phyloP scores from a whole-genome alignment of 2,888 invertebrate species.

The Scaptodrosophila latifasciaeformis region DNA sequence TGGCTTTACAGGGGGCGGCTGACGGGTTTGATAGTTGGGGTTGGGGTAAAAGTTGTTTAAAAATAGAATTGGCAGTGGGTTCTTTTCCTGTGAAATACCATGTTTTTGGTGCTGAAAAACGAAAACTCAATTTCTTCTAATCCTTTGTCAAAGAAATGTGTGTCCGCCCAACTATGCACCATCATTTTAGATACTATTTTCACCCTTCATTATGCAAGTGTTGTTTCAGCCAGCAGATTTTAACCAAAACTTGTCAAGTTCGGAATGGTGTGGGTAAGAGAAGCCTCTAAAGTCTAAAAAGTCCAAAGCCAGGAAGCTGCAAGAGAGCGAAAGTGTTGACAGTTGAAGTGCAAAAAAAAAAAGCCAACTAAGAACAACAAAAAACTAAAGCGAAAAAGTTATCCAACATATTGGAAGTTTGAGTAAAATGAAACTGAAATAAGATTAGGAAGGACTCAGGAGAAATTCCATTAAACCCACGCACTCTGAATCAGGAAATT shows the following conservation, averaged over 20 bases:
- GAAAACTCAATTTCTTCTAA: conserved; percentile 56
- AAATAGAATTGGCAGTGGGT: no score
- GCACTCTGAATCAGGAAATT: no score
- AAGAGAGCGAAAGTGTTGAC: conserved; percentile 15
- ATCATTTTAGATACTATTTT: conserved; percentile 13
- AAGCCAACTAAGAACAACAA: conserved; percentile 5
- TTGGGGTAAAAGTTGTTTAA: background rate
- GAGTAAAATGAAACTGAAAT: no score
- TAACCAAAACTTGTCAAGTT: conserved; percentile 30
- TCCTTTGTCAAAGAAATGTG: conserved; percentile 39
- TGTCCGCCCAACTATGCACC: background rate
- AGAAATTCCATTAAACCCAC: no score
- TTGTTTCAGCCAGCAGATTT: conserved; percentile 19
- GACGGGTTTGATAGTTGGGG: no score
- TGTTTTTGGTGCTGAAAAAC: background rate
- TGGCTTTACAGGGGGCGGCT: no score
- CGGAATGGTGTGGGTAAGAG: conserved; percentile 28
- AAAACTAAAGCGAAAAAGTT: conserved; percentile 8
- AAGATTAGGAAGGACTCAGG: no score
- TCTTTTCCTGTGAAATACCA: background rate
- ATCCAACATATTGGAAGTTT: conserved; percentile 21
- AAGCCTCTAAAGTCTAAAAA: conserved; percentile 6
- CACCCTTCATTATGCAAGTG: background rate
- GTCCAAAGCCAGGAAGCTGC: conserved; percentile 30
- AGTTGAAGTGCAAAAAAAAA: conserved; percentile 30